phyloP scores from a whole-genome alignment of 2,797 vertebrate species.

The Phalanger gymnotis region DNA sequence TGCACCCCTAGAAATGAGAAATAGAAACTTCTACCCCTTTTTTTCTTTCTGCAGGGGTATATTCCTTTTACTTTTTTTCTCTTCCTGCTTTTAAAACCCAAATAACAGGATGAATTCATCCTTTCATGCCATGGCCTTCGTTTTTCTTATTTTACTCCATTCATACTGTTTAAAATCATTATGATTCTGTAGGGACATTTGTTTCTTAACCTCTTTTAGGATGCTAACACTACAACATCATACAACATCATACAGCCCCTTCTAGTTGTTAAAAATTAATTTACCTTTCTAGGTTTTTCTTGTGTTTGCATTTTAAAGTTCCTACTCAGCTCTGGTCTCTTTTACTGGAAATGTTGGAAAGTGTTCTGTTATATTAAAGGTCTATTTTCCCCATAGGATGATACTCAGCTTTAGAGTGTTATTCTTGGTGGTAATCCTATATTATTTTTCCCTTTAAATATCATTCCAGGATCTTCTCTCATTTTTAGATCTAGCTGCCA shows the following conservation, averaged over 20 bases:
- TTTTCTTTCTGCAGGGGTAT: background rate
- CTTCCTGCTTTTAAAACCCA: background rate
- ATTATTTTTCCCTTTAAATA: background rate
- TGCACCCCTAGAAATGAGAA: background rate
- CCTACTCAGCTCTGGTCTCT: background rate
- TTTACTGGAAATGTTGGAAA: background rate
- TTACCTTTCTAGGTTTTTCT: background rate
- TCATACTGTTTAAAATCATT: background rate
- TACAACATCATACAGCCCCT: background rate
- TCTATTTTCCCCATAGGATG: background rate
- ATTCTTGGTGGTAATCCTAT: background rate
- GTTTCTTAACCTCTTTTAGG: background rate
- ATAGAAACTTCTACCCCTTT: background rate
- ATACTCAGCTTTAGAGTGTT: background rate
- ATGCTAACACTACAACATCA: too few species aligned
- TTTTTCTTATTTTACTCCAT: background rate
- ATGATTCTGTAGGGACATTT: background rate
- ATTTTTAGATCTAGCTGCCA: background rate
- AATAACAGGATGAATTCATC: background rate
- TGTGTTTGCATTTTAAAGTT: background rate
- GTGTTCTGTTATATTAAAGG: background rate
- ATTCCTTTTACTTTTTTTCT: background rate
- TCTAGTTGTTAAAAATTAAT: background rate
- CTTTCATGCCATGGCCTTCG: background rate
- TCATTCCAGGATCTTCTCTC: background rate